phyloP scores from a whole-genome alignment of 2,888 invertebrate species.

The Orchestes rusci region DNA sequence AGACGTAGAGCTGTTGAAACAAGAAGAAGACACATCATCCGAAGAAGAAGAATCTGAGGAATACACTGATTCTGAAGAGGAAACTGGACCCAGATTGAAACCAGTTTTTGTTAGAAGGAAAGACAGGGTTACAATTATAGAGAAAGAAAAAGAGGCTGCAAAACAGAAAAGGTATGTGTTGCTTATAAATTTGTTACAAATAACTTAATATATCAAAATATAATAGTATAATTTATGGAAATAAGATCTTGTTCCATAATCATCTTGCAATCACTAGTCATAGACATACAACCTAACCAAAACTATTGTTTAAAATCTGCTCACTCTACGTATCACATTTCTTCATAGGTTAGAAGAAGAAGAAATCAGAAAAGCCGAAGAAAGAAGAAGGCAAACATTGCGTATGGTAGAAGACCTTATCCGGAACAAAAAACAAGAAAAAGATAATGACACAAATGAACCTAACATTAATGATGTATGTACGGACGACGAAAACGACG shows the following conservation, averaged over 20 bases:
- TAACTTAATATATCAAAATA: no score
- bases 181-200: no score
- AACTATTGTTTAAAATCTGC: no score
- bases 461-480: slow-evolving; percentile 78
- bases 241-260: no score
- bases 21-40: slow-evolving; percentile 62
- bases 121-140: slow-evolving; percentile 91
- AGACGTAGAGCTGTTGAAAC: slow-evolving; percentile 66
- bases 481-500: slow-evolving; percentile 93
- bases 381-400: slow-evolving; percentile 79
- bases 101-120: slow-evolving; percentile 91
- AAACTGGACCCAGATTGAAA: slow-evolving; percentile 71
- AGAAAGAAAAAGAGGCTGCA: slow-evolving; percentile 82
- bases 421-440: slow-evolving; percentile 67
- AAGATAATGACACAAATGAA: slow-evolving; percentile 60
- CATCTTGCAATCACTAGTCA: no score
- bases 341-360: slow-evolving; percentile 67
- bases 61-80: slow-evolving; percentile 84
- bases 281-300: no score
- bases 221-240: no score
- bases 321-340: neutral
- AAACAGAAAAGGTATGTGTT: slow-evolving; percentile 54
- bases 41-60: slow-evolving; percentile 77
- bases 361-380: slow-evolving; percentile 78
- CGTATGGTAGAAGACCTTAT: slow-evolving; percentile 86